These are phyloP conservation scores for Drosophila bocqueti DNA, from an alignment of 1,140 invertebrate genomes.

Conservation along the genomic window DNA sequence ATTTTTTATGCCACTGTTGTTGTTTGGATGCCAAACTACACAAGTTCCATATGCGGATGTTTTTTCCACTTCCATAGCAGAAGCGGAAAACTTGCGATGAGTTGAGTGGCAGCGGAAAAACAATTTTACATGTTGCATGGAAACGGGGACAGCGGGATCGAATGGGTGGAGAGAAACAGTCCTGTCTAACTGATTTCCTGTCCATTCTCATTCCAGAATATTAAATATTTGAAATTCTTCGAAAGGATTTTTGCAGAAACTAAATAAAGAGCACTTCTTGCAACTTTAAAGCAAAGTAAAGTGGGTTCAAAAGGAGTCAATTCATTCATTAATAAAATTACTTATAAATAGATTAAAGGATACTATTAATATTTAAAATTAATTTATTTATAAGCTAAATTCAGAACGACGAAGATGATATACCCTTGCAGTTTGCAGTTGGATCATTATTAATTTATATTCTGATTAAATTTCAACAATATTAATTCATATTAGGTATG, in stretches of 20 bases:
- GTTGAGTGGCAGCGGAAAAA: conserved; percentile 36
- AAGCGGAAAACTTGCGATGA: conserved; percentile 33
- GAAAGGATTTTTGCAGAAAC: neutral
- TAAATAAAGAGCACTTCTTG: neutral
- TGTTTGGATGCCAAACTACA: conserved; percentile 29
- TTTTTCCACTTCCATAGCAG: conserved; percentile 33
- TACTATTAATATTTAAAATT: no score
- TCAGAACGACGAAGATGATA: no score
- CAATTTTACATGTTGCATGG: conserved; percentile 59
- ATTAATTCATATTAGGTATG: no score
- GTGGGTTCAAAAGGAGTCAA: neutral
- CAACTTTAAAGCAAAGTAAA: neutral
- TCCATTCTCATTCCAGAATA: conserved; percentile 28
- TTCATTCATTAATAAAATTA: neutral
- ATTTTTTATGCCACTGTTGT: conserved; percentile 31
- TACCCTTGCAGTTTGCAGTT: no score
- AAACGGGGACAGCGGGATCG: conserved; percentile 1
- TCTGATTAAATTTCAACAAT: no score
- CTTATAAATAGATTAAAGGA: no score
- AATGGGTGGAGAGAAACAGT: conserved; percentile 5
- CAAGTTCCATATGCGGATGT: conserved; percentile 47
- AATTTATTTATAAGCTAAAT: no score
- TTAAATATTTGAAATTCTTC: conserved; percentile 20
- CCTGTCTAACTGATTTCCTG: conserved; percentile 51
- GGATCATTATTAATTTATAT: no score